These are phyloP conservation scores for Brachymystax lenok DNA, from an alignment of 2,797 vertebrate genomes.

Conservation along the genomic window DNA sequence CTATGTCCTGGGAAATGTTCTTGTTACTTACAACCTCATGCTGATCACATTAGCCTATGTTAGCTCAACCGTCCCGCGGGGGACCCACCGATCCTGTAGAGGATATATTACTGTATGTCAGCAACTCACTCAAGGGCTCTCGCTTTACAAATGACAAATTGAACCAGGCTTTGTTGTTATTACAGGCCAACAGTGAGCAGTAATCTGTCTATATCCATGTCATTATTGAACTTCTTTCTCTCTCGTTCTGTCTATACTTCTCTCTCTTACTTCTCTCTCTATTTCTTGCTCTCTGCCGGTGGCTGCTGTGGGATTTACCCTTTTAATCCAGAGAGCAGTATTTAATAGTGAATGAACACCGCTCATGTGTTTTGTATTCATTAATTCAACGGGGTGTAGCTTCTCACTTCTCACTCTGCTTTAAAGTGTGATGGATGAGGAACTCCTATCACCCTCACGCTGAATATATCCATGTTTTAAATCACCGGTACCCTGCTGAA, in stretches of 20 bases:
- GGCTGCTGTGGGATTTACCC: neutral
- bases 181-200: neutral
- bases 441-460: neutral
- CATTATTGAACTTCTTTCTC: neutral
- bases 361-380: slow-evolving; percentile 3
- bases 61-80: no score
- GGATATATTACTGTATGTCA: neutral
- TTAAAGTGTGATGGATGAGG: neutral
- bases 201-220: neutral
- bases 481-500: neutral
- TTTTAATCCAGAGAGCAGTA: neutral
- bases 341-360: neutral
- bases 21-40: no score
- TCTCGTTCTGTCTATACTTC: no score
- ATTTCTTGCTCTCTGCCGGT: neutral
- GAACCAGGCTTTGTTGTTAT: neutral
- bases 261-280: neutral
- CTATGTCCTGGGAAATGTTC: no score
- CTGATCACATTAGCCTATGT: no score
- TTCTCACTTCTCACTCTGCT: neutral
- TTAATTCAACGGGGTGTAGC: neutral
- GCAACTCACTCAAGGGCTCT: neutral
- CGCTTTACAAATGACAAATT: neutral
- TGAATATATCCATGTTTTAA: neutral
- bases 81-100: no score